These are phyloP conservation scores for Odontophorus gujanensis DNA, from an alignment of 2,113 vertebrate genomes.

Conservation along the genomic window DNA sequence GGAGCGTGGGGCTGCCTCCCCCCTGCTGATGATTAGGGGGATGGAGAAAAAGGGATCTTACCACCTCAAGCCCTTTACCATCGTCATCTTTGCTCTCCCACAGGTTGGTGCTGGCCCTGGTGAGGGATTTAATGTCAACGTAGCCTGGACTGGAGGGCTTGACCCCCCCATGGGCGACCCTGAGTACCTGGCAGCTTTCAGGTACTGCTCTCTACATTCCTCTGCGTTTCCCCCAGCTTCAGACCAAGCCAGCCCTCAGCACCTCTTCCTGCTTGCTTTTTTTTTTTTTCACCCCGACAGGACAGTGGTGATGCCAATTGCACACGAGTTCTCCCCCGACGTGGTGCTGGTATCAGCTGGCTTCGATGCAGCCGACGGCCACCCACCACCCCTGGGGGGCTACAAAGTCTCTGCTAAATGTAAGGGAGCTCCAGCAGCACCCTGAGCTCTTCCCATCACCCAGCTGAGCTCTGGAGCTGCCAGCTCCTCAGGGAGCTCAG, in stretches of 20 bases:
- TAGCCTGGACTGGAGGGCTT: slow-evolving; percentile 90
- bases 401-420: slow-evolving; percentile 95
- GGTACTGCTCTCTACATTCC: slow-evolving; percentile 66
- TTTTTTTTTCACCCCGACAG: slow-evolving; percentile 65
- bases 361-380: slow-evolving; percentile 91
- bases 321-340: slow-evolving; percentile 90
- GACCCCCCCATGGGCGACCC: slow-evolving; percentile 93
- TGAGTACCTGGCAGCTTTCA: slow-evolving; percentile 95
- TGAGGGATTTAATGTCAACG: slow-evolving; percentile 91
- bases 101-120: slow-evolving; percentile 89
- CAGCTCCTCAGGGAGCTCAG: not conserved
- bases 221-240: fast-evolving
- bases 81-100: not conserved
- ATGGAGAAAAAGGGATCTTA: not conserved
- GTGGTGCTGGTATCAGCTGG: slow-evolving; percentile 93
- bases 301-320: slow-evolving; percentile 93
- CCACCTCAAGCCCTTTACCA: not conserved
- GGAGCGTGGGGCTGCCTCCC: not conserved
- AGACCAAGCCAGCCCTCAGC: not conserved
- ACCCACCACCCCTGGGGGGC: slow-evolving; percentile 85
- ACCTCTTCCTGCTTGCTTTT: not conserved
- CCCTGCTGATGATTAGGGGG: not conserved
- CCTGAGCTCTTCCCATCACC: fast-evolving
- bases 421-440: slow-evolving; percentile 71
- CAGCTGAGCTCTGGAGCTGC: not conserved